phyloP scores from a whole-genome alignment of 2,113 vertebrate species.

The Amphiprion percula region DNA sequence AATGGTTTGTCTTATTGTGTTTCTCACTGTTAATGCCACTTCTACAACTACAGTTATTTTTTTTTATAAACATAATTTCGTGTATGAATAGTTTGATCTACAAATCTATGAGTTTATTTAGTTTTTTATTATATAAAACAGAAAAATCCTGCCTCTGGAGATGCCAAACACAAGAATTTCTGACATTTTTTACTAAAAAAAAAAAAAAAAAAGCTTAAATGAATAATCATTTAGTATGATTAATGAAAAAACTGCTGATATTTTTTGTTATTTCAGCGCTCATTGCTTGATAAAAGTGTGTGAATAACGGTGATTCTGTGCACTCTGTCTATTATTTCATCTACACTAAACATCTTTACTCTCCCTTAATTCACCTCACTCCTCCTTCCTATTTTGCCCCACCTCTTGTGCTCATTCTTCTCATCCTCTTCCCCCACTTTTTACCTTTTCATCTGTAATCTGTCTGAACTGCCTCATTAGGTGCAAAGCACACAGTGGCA shows the following conservation, averaged over 20 bases:
- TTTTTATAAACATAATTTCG: background rate
- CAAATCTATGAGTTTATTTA: too few species aligned
- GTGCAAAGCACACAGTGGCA: slow-evolving; percentile 4
- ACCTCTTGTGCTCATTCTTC: background rate
- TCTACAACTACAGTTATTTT: background rate
- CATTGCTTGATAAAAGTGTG: background rate
- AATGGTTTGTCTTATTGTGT: background rate
- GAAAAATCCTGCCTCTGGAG: too few species aligned
- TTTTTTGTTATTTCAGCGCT: background rate
- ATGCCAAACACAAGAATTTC: too few species aligned
- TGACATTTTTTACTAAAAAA: too few species aligned
- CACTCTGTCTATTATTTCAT: too few species aligned
- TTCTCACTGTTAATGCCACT: background rate
- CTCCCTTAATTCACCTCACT: background rate
- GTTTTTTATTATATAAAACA: too few species aligned
- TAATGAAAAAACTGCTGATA: background rate
- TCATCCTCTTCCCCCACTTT: background rate
- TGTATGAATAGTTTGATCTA: background rate
- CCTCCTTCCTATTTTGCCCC: background rate
- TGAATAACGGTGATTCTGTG: background rate
- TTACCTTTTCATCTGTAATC: background rate
- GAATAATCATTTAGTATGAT: background rate
- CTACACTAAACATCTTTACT: background rate
- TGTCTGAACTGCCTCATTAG: slow-evolving; percentile 27
- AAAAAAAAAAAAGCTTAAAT: too few species aligned